Conservation (phyloP, 2,113 vertebrate species). For the Glareola pratincola region DNA sequence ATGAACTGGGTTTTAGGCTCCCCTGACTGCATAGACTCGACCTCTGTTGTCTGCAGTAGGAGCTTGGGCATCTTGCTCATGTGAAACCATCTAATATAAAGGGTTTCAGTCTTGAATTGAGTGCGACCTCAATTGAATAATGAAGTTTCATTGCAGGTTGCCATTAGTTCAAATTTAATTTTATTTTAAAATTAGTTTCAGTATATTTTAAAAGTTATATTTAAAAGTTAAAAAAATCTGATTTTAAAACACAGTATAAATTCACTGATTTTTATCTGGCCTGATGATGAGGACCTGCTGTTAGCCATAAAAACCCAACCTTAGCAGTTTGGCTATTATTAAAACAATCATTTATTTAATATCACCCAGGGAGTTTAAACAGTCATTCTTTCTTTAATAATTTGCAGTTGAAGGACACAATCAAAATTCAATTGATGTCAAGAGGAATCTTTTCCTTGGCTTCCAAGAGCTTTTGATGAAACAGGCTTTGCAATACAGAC, state of each 20-base stretch:
- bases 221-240: not conserved
- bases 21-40: not conserved
- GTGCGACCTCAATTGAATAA: not conserved
- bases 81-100: not conserved
- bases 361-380: not conserved
- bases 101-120: not conserved
- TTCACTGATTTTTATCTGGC: not conserved
- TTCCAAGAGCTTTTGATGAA: conserved; percentile 3
- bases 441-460: not conserved
- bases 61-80: not conserved
- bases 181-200: not conserved
- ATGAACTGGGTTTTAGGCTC: not conserved
- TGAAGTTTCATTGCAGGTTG: not conserved
- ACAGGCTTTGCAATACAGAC: not conserved
- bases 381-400: not conserved
- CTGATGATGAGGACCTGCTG: not conserved
- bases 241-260: not conserved
- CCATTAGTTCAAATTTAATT: not conserved
- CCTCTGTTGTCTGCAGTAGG: accelerated
- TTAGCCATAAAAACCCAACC: not conserved
- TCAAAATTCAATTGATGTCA: not conserved
- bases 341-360: not conserved
- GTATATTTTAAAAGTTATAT: not conserved
- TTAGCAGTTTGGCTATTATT: not conserved
- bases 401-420: not conserved